These are phyloP conservation scores for Parotia lawesii DNA, from an alignment of 2,113 vertebrate species.

Conservation along the genomic window DNA sequence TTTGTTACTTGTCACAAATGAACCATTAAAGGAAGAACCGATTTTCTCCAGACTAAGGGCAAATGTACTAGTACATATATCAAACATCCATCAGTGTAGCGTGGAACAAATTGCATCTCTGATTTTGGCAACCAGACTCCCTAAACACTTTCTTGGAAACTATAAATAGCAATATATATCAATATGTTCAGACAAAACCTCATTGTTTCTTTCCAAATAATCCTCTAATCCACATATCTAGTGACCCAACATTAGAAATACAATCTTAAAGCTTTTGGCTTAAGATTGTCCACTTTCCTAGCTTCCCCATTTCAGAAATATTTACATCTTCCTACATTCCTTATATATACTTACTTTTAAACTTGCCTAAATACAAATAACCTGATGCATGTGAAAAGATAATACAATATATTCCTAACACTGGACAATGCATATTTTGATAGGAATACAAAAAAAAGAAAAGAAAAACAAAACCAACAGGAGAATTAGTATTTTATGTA, in stretches of 20 bases:
- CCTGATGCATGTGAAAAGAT: background rate
- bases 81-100: background rate
- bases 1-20: background rate
- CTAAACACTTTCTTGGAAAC: background rate
- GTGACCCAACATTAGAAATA: background rate
- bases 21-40: background rate
- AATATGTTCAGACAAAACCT: background rate
- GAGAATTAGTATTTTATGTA: background rate
- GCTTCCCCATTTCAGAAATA: background rate
- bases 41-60: background rate
- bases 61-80: background rate
- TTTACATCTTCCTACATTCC: background rate
- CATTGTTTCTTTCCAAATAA: background rate
- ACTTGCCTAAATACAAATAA: background rate
- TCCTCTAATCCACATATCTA: background rate
- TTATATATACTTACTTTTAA: background rate
- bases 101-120: background rate
- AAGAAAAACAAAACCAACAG: background rate
- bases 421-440: background rate
- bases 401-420: background rate
- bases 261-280: background rate
- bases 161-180: background rate
- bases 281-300: background rate
- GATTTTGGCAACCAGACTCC: background rate
- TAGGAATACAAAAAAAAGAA: background rate